Conservation (phyloP, 2,888 invertebrate species). For the Orchestes rusci region DNA sequence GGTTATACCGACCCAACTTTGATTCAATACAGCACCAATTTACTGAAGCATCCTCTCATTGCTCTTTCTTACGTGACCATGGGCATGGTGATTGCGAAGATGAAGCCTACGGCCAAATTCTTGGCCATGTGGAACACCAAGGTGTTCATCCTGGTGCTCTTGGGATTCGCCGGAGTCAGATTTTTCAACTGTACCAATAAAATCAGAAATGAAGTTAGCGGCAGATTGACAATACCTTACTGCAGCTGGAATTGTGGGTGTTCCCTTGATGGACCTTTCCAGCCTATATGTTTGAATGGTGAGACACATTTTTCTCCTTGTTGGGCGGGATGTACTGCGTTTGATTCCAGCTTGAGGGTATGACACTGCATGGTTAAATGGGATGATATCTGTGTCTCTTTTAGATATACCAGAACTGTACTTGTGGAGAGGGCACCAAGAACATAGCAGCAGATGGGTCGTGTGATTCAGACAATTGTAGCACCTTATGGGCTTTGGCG, state of each 20-base stretch:
- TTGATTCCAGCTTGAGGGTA: slow-evolving; percentile 42
- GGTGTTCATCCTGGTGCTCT: slow-evolving; percentile 42
- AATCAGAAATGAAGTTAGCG: slow-evolving; percentile 42
- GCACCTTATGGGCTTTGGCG: slow-evolving; percentile 46
- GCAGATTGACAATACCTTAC: slow-evolving; percentile 43
- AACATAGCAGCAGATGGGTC: slow-evolving; percentile 48
- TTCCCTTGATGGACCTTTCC: slow-evolving; percentile 46
- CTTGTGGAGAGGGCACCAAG: slow-evolving; percentile 41
- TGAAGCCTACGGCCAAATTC: slow-evolving; percentile 46
- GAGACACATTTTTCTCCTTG: slow-evolving; percentile 65
- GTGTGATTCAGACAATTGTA: slow-evolving; percentile 48
- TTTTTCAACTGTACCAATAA: slow-evolving; percentile 34
- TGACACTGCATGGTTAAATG: too few relatives aligned
- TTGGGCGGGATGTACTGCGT: slow-evolving; percentile 58
- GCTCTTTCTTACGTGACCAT: slow-evolving; percentile 48
- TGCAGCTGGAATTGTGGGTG: slow-evolving; percentile 54
- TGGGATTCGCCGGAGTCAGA: slow-evolving; percentile 43
- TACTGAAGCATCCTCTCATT: slow-evolving; percentile 52
- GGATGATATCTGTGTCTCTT: too few relatives aligned
- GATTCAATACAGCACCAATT: slow-evolving; percentile 46
- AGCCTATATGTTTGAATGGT: slow-evolving; percentile 56
- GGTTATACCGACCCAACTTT: slow-evolving; percentile 51
- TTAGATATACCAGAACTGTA: slow-evolving; percentile 49
- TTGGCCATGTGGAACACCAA: slow-evolving; percentile 48
- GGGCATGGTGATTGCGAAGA: slow-evolving; percentile 50